Base-by-base conservation (phyloP, 2,113 vertebrate genomes). In the Oryzias melastigma region DNA sequence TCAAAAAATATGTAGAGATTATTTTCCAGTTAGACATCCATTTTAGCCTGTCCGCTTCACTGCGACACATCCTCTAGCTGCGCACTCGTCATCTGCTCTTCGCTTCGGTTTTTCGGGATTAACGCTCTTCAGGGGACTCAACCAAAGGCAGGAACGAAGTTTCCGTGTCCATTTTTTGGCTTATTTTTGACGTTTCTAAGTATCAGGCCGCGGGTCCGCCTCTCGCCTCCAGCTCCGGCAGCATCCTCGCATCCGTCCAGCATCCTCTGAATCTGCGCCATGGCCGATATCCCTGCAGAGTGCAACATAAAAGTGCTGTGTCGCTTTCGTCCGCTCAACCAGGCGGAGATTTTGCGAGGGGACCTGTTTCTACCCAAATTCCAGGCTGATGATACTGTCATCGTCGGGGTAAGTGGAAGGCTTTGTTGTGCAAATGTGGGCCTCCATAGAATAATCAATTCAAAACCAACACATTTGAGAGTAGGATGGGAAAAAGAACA, bases 271-370 rank as follows among this genome's bases (percentile, higher is more conserved):
- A 84, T 77, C 84, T 87, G 81, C 87, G 87, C 86, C 65, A 95
- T 95, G 94, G 91, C 93, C 65, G 93, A 94, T 44, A 75, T 86
- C 52, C 83, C 86, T 73, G 87, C 91, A 53, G 93, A 95, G 68
- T 95, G 94, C 72, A 95, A 93, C 87, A 95, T 95, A 62, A 94
- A 94, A 83, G 94, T 95, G 85, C 90, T 95, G 73, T 95, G 94
- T 90, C 91, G 94, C 57, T 95, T 95, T 78, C 92, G 94, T 40
- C 94, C 94, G 7, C 88, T 95, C 47, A 95, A 94, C 73, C 92
- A 94, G 85, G 80, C 93, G 3, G 94, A 95, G 86, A 91, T 94
- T 24, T 1, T 92, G 7, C 92, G 94, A 2, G 94, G 94, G 24
- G 94, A 95, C 81, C 92, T 87, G 73, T 95, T 93, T 72, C 62